phyloP scores from a whole-genome alignment of 2,888 invertebrate species.

The Myopa tessellatipennis region DNA sequence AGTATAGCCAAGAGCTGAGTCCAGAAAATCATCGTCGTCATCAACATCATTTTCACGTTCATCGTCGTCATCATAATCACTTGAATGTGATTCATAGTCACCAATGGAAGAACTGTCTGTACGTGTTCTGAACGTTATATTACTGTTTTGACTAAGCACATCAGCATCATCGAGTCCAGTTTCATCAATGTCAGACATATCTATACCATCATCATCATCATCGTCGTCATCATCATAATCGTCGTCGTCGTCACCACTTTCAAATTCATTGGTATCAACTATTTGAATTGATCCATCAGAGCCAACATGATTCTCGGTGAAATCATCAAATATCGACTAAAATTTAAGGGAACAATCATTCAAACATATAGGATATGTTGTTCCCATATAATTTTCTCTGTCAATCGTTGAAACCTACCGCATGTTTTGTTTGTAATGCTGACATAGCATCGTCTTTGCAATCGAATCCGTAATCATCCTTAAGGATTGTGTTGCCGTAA shows the following conservation, averaged over 20 bases:
- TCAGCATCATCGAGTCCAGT: conserved; percentile 51
- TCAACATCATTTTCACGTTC: conserved; percentile 41
- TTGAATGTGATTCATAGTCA: conserved; percentile 67
- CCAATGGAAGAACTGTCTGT: conserved; percentile 66
- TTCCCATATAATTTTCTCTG: conserved; percentile 7
- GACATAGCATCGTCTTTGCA: conserved; percentile 51
- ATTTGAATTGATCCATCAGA: conserved; percentile 56
- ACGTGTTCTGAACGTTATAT: conserved; percentile 62
- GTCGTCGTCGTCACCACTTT: conserved; percentile 43
- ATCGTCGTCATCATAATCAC: conserved; percentile 64
- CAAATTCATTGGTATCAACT: conserved; percentile 55
- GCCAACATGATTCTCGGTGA: conserved; percentile 53
- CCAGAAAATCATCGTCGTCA: conserved; percentile 31
- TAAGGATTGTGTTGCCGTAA: conserved; percentile 49
- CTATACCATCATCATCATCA: conserved; percentile 47
- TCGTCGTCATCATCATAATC: conserved; percentile 46
- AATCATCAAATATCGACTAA: conserved; percentile 61
- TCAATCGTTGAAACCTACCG: conserved; percentile 53
- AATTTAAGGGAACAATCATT: conserved; percentile 33
- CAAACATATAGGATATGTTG: conserved; percentile 12
- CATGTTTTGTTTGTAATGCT: conserved; percentile 54
- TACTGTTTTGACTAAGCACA: conserved; percentile 57
- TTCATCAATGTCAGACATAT: conserved; percentile 36
- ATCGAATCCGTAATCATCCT: conserved; percentile 51
- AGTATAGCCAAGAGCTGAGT: neutral